phyloP scores from a whole-genome alignment of 2,797 vertebrate species.

The Cyprinella venusta region DNA sequence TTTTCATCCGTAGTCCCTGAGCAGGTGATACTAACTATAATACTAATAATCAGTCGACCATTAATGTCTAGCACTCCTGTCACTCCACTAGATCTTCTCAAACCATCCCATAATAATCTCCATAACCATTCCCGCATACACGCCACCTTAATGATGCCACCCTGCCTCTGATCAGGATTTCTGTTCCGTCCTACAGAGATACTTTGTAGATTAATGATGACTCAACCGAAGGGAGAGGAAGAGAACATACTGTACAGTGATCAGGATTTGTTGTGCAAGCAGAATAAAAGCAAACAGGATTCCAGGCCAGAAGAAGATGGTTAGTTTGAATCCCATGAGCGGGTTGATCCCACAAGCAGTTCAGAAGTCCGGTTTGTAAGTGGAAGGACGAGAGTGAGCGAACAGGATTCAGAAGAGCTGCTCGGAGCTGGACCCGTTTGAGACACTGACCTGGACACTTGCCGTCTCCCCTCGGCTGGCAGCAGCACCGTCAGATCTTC shows the following conservation, averaged over 20 bases:
- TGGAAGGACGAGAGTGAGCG: neutral
- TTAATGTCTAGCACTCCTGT: neutral
- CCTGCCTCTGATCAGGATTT: neutral
- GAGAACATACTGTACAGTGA: neutral
- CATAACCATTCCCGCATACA: neutral
- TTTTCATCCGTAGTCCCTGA: no score
- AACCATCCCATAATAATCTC: neutral
- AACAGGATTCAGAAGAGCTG: constrained; percentile 6
- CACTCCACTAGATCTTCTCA: neutral
- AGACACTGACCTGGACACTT: constrained; percentile 80
- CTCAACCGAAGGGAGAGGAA: neutral
- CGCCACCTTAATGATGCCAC: neutral
- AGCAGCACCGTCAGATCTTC: constrained; percentile 79
- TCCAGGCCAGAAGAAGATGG: constrained; percentile 7
- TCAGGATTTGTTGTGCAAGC: constrained; percentile 12
- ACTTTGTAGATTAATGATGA: neutral
- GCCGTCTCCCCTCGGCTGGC: constrained; percentile 72
- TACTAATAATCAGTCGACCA: neutral
- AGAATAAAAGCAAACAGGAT: constrained; percentile 11
- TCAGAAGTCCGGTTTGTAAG: neutral
- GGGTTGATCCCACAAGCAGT: neutral
- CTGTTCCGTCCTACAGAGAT: neutral
- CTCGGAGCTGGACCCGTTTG: neutral
- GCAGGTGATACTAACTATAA: no score
- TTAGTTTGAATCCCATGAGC: constrained; percentile 28